Base-by-base conservation (phyloP, 2,113 vertebrate genomes). In the Indicator maculatus region DNA sequence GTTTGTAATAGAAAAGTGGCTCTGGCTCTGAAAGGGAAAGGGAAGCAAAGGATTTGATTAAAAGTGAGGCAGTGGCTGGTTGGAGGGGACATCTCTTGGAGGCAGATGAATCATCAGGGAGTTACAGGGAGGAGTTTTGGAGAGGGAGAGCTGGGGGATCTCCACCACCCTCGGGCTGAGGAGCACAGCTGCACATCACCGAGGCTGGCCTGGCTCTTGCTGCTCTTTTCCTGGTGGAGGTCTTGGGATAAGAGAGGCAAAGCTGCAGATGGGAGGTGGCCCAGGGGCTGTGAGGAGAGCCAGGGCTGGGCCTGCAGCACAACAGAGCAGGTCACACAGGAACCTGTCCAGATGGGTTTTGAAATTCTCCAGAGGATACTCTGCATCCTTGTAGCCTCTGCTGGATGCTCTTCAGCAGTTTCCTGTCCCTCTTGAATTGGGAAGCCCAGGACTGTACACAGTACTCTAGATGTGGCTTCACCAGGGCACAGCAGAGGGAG, bases 21-120 rank as follows among this genome's bases (percentile, higher is more conserved):
- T 83, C 56, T 70, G 71, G 89, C 85, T 93, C 45, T 87, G 55
- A 80, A 58, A 86, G 74, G 84, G 61, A 95, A 66, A 83, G 55
- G 72, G 84, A 83, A 83, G 87, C 52, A 39, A 85, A 85, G 52
- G 95, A 67, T 93, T 85, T 91, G 93, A 95, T 93, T 89, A 94
- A 93, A 95, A 94, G 81, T 44, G 6, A 89, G 79, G 44, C 50
- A 58, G 89, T 3, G 61, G 28, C 55, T 76, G 82, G 67, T 59
- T 80, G 92, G 87, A 93, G 26, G 72, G 87, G 90, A 78, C 9
- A 9, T 19, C 55, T 74, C 24, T 56, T 44, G 45, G 85, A 59
- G 75, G 89, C 0, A 1, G 82, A 36, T 89, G 88, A 73, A 93
- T 83, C 74, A 53, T 28, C 26, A 3, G 72, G 19, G 39, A 16